Evolutionary conservation across 53 echinoderm and acorn worm species (phyloP), one percentile per base, ranked within the genome.

Genomic region (Paracentrotus lividus): DNA sequence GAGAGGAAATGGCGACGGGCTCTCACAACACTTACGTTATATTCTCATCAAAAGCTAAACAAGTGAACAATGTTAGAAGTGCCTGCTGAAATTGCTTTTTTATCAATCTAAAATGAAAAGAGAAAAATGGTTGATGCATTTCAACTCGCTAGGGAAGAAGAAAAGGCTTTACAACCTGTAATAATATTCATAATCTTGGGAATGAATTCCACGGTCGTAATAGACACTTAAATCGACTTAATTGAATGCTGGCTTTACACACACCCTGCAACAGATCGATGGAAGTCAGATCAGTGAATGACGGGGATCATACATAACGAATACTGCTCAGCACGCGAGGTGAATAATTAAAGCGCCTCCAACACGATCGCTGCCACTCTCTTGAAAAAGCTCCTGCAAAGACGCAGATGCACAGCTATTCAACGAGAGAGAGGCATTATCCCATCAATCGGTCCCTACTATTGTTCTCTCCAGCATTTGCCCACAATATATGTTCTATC

Each of bases 301-400:
- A 47, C 81, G 47, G 24, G 47, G 81, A 81, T 81, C 47, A 18
- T 81, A 81, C 44, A 81, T 24, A 3, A 81, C 44, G 81, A 81
- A 81, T 81, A 49, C n/a, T 24, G 47, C 81, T 81, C 47, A 49
- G 33, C 81, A 26, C 81, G n/a, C 24, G 8, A n/a, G 81, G 81
- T 81, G 81, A 45, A 81, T 81, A 81, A 81, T 81, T 81, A 81
- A 81, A 81, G 47, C 13, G 81, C n/a, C 33, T 81, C n/a, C 47
- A 38, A 47, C 81, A 81, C 44, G 44, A 81, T 81, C 10, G 20
- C 72, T 40, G 81, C 47, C 26, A 81, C 40, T 2, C 64, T 81
- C 81, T 24, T 10, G 12, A 76, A 76, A 76, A 40, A 20, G 76
- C 76, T 26, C 44, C 81, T 81, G 81, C 20, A 26, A 1, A 81